phyloP scores from a whole-genome alignment of 2,888 invertebrate genomes.

The Coenonympha arcania region DNA sequence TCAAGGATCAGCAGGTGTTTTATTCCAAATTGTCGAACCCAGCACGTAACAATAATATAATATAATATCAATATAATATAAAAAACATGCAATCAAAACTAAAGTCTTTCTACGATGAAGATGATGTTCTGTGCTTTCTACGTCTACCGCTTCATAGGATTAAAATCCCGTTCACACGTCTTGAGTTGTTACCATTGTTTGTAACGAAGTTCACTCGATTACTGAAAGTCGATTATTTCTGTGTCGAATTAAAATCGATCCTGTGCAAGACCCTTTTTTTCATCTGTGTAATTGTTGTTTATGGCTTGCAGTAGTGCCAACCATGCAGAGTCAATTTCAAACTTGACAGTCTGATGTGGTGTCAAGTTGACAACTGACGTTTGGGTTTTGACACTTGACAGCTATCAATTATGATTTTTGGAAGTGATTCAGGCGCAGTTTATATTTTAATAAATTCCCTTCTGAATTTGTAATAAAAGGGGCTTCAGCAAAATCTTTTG shows the following conservation, averaged over 20 bases:
- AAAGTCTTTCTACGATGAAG: too few relatives aligned
- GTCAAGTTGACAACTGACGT: constrained; percentile 1
- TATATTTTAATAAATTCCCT: constrained; percentile 31
- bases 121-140: too few relatives aligned
- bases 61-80: too few relatives aligned
- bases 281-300: neutral
- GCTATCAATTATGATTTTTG: constrained; percentile 17
- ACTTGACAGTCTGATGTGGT: too few relatives aligned
- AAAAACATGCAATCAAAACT: too few relatives aligned
- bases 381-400: constrained; percentile 14
- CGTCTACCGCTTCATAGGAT: too few relatives aligned
- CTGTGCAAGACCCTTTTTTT: neutral
- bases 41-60: too few relatives aligned
- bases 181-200: too few relatives aligned
- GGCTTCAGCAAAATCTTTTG: constrained; percentile 29
- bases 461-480: constrained; percentile 33
- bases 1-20: too few relatives aligned
- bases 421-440: constrained; percentile 55
- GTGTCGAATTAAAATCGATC: neutral
- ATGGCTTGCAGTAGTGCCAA: neutral
- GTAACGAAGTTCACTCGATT: neutral
- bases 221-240: neutral
- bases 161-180: too few relatives aligned
- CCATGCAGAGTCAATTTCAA: neutral
- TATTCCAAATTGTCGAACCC: too few relatives aligned